Conservation (phyloP, 2,888 invertebrate genomes). For the Philopedon plagiatum region DNA sequence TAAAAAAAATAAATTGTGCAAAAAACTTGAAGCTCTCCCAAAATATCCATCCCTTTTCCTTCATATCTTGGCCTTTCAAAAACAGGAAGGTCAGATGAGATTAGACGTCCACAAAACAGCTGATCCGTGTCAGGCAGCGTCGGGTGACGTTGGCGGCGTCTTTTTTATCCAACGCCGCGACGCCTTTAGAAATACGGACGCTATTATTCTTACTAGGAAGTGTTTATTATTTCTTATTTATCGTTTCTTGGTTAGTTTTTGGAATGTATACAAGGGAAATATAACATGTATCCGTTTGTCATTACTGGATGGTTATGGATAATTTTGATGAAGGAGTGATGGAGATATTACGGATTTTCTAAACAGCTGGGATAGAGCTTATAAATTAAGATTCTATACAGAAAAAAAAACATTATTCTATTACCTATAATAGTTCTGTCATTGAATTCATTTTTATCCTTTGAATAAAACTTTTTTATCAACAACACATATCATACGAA, state of each 20-base stretch:
- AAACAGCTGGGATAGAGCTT: too few relatives aligned
- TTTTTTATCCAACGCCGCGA: slow-evolving; percentile 20
- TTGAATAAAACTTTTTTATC: too few relatives aligned
- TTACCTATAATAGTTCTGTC: too few relatives aligned
- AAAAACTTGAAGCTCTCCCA: background rate
- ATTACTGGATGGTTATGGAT: background rate
- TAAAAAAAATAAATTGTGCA: background rate
- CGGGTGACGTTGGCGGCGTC: slow-evolving; percentile 39
- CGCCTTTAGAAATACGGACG: slow-evolving; percentile 21
- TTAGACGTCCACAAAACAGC: slow-evolving; percentile 42
- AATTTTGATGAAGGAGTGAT: slow-evolving; percentile 19
- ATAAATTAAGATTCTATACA: too few relatives aligned
- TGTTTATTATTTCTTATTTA: slow-evolving; percentile 48
- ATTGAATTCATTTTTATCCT: too few relatives aligned
- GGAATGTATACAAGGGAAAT: slow-evolving; percentile 22
- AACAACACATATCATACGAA: too few relatives aligned
- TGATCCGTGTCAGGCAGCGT: slow-evolving; percentile 45
- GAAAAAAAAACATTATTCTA: too few relatives aligned
- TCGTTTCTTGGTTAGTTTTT: slow-evolving; percentile 23
- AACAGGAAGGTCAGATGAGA: slow-evolving; percentile 41
- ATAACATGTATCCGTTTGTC: slow-evolving; percentile 32
- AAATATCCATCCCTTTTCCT: background rate
- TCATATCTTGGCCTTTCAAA: slow-evolving; percentile 38
- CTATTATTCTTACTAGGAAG: slow-evolving; percentile 34
- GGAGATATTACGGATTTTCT: slow-evolving; percentile 15